Evolutionary conservation across 35 echinoderm and acorn worm species (phyloP).

Genomic region (Apostichopus parvimensis): DNA sequence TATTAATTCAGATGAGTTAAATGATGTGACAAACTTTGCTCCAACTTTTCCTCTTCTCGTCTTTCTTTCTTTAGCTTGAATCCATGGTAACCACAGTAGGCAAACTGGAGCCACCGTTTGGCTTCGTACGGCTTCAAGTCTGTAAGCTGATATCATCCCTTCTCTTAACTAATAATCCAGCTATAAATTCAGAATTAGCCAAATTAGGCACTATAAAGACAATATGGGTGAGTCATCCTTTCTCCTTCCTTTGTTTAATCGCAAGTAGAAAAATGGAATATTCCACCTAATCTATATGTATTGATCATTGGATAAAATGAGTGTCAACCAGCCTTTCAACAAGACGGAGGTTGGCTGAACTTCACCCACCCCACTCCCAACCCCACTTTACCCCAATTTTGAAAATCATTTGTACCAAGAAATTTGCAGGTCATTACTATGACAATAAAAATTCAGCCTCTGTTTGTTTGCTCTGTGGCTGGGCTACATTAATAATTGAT

Average conservation of each 20-base stretch:
- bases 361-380: no score
- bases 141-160: slow-evolving; percentile 86
- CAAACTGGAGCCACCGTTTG: slow-evolving; percentile 91
- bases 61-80: slow-evolving; percentile 57
- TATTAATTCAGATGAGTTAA: no score
- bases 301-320: no score
- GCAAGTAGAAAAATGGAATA: no score
- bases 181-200: slow-evolving; percentile 90
- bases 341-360: no score
- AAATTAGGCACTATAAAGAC: slow-evolving; percentile 92
- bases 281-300: no score
- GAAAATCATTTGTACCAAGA: neutral
- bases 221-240: slow-evolving; percentile 74
- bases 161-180: slow-evolving; percentile 88
- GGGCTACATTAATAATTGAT: no score
- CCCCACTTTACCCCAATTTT: no score
- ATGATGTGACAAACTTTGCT: no score
- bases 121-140: slow-evolving; percentile 83
- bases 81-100: slow-evolving; percentile 91
- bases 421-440: neutral
- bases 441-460: neutral
- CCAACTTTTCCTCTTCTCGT: neutral
- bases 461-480: no score
- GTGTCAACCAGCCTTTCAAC: no score
- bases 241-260: neutral